Percentiles rank a stretch among this genome's conserved stretches.
Evolutionary conservation across 2,113 vertebrate species (phyloP).

Genomic region (Microcebus jonahi): DNA sequence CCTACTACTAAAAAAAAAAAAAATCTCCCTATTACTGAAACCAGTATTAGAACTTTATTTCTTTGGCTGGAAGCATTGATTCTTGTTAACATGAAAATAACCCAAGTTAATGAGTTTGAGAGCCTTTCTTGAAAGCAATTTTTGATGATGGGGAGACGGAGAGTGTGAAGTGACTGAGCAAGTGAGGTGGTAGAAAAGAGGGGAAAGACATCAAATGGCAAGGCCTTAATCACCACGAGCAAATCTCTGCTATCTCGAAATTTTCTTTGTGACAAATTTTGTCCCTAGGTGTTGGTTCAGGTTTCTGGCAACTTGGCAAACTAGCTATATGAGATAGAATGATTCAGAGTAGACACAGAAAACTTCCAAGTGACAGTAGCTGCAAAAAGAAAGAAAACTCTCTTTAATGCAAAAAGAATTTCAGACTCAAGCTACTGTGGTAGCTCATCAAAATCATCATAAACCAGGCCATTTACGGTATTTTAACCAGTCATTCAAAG

Average conservation of each 20-base stretch:
- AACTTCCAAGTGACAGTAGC: background rate
- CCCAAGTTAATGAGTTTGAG: background rate
- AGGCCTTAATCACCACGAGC: background rate
- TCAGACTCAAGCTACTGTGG: background rate
- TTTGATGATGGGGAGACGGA: background rate
- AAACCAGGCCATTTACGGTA: background rate
- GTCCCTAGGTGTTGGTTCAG: background rate
- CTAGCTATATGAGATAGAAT: background rate
- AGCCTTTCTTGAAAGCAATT: constrained; percentile 15
- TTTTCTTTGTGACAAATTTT: constrained; percentile 35
- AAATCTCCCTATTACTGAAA: background rate
- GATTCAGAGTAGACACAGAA: background rate
- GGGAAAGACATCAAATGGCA: background rate
- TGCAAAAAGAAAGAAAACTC: background rate
- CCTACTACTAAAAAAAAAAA: background rate
- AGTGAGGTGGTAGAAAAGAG: background rate
- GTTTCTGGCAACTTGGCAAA: background rate
- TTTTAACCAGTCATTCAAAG: background rate
- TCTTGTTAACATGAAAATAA: constrained; percentile 16
- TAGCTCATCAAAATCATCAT: background rate
- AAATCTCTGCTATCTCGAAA: background rate
- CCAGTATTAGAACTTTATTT: constrained; percentile 27
- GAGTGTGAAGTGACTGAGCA: background rate
- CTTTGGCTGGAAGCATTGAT: background rate
- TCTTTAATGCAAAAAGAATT: background rate